Conservation (phyloP, 2,888 invertebrate species). For the Euspilapteryx auroguttella region DNA sequence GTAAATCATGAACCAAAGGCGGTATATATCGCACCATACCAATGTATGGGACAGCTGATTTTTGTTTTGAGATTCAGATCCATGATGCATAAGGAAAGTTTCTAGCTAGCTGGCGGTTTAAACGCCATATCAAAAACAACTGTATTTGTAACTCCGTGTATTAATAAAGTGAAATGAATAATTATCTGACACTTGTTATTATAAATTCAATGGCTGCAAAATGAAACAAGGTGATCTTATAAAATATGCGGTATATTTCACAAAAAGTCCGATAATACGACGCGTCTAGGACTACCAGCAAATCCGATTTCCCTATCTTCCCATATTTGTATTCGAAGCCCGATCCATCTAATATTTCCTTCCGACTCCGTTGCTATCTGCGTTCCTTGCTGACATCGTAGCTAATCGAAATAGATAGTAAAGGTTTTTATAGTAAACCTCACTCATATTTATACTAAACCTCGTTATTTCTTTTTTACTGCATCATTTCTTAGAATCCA, state of each 20-base stretch:
- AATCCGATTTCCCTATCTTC: constrained; percentile 58
- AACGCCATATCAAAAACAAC: too few species aligned
- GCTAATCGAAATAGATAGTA: constrained; percentile 63
- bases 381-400: constrained; percentile 59
- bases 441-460: too few species aligned
- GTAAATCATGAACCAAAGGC: too few species aligned
- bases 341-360: constrained; percentile 58
- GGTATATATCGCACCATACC: too few species aligned
- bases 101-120: too few species aligned
- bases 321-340: constrained; percentile 58
- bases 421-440: constrained; percentile 44
- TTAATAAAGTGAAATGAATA: too few species aligned
- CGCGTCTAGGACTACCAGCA: constrained; percentile 49
- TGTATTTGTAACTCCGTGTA: too few species aligned
- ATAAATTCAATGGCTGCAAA: neutral
- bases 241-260: constrained; percentile 39
- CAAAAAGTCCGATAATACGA: constrained; percentile 50
- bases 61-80: too few species aligned
- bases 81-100: too few species aligned
- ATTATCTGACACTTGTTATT: neutral
- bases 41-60: too few species aligned
- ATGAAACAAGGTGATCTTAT: constrained; percentile 16
- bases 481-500: constrained; percentile 6
- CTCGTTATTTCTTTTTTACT: too few species aligned
- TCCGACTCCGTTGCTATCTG: constrained; percentile 51